A percentile compares a stretch with the other conserved stretches of the same genome.
phyloP scores from a whole-genome alignment of 2,113 vertebrate species.

The Oreocharis arfaki region DNA sequence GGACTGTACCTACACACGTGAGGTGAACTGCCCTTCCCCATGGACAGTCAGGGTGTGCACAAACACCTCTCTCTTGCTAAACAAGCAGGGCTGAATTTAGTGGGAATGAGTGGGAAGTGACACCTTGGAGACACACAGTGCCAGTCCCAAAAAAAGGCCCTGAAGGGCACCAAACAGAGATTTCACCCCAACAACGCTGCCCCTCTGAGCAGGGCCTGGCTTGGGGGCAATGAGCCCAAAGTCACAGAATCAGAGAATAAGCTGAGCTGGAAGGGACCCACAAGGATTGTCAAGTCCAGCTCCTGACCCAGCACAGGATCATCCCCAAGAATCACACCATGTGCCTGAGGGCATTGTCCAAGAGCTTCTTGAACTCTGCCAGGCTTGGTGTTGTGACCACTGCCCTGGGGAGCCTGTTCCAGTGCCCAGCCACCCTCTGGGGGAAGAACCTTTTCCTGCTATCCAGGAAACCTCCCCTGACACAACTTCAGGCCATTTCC shows the following conservation, averaged over 20 bases:
- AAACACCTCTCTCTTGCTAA: neutral
- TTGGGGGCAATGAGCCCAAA: neutral
- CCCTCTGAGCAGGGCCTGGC: neutral
- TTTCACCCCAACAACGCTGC: rapidly evolving
- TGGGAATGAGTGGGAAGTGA: neutral
- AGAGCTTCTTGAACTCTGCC: neutral
- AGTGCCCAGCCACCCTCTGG: rapidly evolving
- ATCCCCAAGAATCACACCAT: too few relatives aligned
- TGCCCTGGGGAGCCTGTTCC: neutral
- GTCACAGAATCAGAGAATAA: neutral
- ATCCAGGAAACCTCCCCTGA: neutral
- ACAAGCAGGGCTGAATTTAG: neutral
- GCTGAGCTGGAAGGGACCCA: neutral
- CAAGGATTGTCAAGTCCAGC: neutral
- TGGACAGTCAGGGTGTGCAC: rapidly evolving
- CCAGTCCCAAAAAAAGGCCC: too few relatives aligned
- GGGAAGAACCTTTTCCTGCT: neutral
- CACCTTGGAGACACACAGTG: too few relatives aligned
- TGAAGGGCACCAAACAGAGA: too few relatives aligned
- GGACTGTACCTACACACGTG: rapidly evolving
- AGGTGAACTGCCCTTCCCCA: neutral
- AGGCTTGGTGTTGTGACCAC: neutral
- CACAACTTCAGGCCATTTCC: neutral
- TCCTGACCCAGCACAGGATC: neutral
- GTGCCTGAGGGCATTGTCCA: neutral